phyloP scores from a whole-genome alignment of 1,140 invertebrate genomes.

The Monochamus saltuarius region DNA sequence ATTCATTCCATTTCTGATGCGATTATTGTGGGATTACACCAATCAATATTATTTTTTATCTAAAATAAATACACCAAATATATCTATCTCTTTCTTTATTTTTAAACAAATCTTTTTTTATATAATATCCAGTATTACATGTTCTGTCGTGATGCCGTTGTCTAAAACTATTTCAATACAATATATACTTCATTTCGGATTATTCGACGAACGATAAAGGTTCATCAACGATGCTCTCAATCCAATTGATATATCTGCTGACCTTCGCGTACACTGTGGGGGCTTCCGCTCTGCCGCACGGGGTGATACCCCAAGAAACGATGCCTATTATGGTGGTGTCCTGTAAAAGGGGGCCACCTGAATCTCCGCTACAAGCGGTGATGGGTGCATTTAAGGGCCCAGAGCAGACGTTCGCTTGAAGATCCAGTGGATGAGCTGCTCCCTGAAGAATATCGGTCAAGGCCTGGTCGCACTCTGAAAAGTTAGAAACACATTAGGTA shows the following conservation, averaged over 20 bases:
- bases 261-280: conserved; percentile 72
- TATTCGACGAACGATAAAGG: no score
- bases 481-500: no score
- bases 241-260: conserved; percentile 56
- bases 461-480: conserved; percentile 34
- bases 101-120: no score
- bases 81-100: no score
- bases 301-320: conserved; percentile 72
- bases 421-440: conserved; percentile 39
- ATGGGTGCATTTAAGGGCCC: conserved; percentile 56
- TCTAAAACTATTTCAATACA: no score
- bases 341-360: conserved; percentile 58
- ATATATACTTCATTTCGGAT: no score
- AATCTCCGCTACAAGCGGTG: conserved; percentile 59
- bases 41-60: no score
- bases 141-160: no score
- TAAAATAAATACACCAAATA: no score
- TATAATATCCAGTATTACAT: no score
- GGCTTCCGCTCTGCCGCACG: conserved; percentile 62
- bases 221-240: not conserved
- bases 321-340: conserved; percentile 57
- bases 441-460: conserved; percentile 16
- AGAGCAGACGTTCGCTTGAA: conserved; percentile 59
- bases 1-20: no score
- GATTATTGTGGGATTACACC: no score